Evolutionary conservation across 2,113 vertebrate genomes (phyloP), one percentile per base, ranked within the genome.

Genomic region (Daboia siamensis): DNA sequence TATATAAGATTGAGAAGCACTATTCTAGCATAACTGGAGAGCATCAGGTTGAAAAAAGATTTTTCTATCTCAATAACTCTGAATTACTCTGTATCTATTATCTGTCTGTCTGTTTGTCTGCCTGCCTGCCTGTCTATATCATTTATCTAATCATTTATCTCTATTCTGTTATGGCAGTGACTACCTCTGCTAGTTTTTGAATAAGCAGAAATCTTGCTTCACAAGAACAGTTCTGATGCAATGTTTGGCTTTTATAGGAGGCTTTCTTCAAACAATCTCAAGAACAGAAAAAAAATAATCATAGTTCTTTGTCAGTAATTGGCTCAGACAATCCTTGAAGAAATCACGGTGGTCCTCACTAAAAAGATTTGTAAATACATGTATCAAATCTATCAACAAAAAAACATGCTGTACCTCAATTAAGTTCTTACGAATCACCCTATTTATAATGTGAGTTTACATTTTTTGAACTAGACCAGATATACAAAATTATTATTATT

Each of bases 131-230:
- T 56, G 55, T 6, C 55, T 57, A 57, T 21, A 57, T 7, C 56
- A 57, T 57, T 20, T 57, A 23, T 61, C 26, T 61, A 29, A 61
- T 61, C 57, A 61, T 26, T 1, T 61, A 26, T 9, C 48, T 51
- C 48, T 51, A 51, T 51, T 51, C 59, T 29, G 9, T 61, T 61
- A 61, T 61, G 1, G 59, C 59, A 61, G 59, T 10, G 9, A 61
- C 59, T 61, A 61, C 10, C 24, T 29, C 0, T 61, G 24, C 59
- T 29, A 48, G 2, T 92, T 90, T 56, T 52, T 80, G 90, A 69
- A 95, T 94, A 21, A 93, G 88, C 55, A 88, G 55, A 61, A 74
- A 17, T 86, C 48, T 94, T 87, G 21, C 1, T 92, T 69, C 55
- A 21, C 46, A 54, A 87, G 46, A 86, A 39, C 48, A 87, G 61